Conservation (phyloP, 2,113 vertebrate species). For the Nanger granti region DNA sequence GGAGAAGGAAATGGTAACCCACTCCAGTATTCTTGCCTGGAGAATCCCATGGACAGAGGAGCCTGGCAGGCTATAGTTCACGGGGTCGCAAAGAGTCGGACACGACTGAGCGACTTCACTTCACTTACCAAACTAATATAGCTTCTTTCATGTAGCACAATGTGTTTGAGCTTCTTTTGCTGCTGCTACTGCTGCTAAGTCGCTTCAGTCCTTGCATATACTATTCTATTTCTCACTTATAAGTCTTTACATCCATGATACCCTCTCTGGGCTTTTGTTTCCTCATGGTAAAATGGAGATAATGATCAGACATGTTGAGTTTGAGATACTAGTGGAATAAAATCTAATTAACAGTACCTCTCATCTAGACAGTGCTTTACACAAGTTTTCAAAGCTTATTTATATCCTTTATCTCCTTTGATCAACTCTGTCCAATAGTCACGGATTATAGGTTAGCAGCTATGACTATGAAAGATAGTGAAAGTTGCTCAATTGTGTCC, state of each 20-base stretch:
- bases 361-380: background rate
- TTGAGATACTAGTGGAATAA: background rate
- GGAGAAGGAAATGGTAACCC: no score
- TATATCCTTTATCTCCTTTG: background rate
- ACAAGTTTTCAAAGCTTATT: background rate
- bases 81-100: no score
- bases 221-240: background rate
- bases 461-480: background rate
- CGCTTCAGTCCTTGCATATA: background rate
- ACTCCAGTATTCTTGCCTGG: no score
- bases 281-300: background rate
- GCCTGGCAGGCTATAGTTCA: no score
- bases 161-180: background rate
- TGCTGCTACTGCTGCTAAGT: no score
- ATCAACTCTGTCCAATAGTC: background rate
- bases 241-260: background rate
- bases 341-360: background rate
- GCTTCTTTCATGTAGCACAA: background rate
- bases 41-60: no score
- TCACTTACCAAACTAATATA: background rate
- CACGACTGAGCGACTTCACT: no score
- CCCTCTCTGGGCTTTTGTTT: background rate
- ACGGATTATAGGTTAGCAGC: background rate
- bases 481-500: background rate
- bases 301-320: background rate